Percentiles rank a stretch among this genome's conserved stretches.
Conservation (phyloP, 2,113 vertebrate species). For the Zosterops japonicus region DNA sequence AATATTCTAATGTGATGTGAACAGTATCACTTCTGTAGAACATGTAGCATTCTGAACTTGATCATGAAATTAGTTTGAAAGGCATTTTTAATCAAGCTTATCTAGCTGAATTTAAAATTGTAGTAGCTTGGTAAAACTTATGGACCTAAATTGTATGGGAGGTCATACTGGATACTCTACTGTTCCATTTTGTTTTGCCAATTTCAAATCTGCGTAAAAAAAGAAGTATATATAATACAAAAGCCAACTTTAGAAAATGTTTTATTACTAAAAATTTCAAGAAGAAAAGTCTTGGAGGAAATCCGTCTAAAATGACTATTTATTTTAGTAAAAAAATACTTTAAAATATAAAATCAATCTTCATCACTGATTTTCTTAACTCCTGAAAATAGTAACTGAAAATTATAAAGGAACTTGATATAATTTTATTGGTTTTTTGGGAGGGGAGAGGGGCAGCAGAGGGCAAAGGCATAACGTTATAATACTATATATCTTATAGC, state of each 20-base stretch:
- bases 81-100: neutral
- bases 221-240: neutral
- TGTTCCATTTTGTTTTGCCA: neutral
- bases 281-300: neutral
- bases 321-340: neutral
- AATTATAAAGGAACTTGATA: neutral
- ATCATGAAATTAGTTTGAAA: neutral
- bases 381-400: neutral
- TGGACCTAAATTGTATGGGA: neutral
- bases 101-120: neutral
- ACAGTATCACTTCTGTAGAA: neutral
- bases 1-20: neutral
- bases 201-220: neutral
- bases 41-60: neutral
- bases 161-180: neutral
- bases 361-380: neutral
- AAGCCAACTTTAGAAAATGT: neutral
- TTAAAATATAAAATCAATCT: neutral
- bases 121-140: neutral
- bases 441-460: rapidly evolving
- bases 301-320: neutral
- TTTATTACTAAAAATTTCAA: neutral
- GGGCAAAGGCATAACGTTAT: neutral
- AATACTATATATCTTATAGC: neutral
- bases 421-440: neutral